phyloP scores from a whole-genome alignment of 2,888 invertebrate genomes.

The Argyra leucocephala region DNA sequence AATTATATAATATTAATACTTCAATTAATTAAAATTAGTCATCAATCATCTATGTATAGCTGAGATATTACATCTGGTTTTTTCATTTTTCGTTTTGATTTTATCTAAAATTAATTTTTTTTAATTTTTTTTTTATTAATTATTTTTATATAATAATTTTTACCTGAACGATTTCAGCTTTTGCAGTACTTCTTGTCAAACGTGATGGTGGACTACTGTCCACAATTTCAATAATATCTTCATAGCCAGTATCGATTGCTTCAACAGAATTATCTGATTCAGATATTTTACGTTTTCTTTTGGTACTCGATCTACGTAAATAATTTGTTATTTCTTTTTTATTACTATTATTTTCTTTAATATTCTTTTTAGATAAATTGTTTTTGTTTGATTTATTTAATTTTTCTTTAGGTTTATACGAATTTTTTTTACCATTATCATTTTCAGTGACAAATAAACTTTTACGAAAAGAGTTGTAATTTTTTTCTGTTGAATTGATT shows the following conservation, averaged over 20 bases:
- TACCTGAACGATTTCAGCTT: not conserved
- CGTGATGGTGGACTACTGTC: not conserved
- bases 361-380: no score
- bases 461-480: no score
- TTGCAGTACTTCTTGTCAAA: not conserved
- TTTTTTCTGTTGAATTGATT: no score
- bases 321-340: not conserved
- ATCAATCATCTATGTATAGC: not conserved
- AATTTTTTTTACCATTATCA: no score
- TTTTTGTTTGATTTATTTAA: no score
- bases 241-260: not conserved
- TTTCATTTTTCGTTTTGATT: not conserved
- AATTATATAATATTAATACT: no score
- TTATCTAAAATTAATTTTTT: not conserved
- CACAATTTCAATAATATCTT: not conserved
- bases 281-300: not conserved
- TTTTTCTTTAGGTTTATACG: no score
- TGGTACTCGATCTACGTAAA: not conserved
- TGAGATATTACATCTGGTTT: not conserved
- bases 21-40: not conserved
- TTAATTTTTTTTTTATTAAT: no score
- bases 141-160: not conserved
- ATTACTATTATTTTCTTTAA: no score
- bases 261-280: not conserved
- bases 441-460: no score